Evolutionary conservation across 2,113 vertebrate genomes (phyloP), one percentile per base, ranked within the genome.

Genomic region (Rhinoptilus africanus): DNA sequence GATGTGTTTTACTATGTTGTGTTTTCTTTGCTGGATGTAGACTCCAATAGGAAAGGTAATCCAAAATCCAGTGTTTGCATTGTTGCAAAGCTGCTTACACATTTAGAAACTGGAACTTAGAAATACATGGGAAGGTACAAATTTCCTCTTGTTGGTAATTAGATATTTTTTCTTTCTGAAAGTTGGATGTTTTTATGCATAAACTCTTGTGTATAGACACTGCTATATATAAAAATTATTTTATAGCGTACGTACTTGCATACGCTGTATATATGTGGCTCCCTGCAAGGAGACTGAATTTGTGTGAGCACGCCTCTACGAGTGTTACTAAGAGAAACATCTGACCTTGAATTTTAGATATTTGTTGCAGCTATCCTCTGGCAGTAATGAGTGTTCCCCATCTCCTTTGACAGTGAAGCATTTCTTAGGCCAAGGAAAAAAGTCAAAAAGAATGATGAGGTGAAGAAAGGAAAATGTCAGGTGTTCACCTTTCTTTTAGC

Each of bases 281-380:
- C 12, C 1, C 15, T 73, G n/a, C 34, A 76, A 17, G 12, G 32
- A 74, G 19, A 5, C 8, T 34, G 71, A 67, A 34, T 56, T 21
- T 76, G 14, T 82, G 35, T 2, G 13, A 27, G 22, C 5, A 6
- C 20, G 4, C 21, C 4, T 57, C 37, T 82, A 22, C 35, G 64
- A 20, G 37, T 90, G 85, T 64, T 83, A 39, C 18, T 27, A 64
- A 41, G 83, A 86, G 53, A 85, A 76, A 57, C 30, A 28, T 23
- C 41, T 92, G 75, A 84, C 72, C 41, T 74, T 73, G 50, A 86
- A 16, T 92, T 92, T 64, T 43, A 89, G 41, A 9, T 80, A 63
- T 59, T 30, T 47, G 12, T 69, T 84, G 59, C 18, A 43, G 48
- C 47, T 86, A 74, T 59, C n/a, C 13, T 39, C 13, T 85, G 56